These are phyloP conservation scores for Dunckerocampus dactyliophorus DNA, from an alignment of 2,113 vertebrate genomes.

Conservation along the genomic window DNA sequence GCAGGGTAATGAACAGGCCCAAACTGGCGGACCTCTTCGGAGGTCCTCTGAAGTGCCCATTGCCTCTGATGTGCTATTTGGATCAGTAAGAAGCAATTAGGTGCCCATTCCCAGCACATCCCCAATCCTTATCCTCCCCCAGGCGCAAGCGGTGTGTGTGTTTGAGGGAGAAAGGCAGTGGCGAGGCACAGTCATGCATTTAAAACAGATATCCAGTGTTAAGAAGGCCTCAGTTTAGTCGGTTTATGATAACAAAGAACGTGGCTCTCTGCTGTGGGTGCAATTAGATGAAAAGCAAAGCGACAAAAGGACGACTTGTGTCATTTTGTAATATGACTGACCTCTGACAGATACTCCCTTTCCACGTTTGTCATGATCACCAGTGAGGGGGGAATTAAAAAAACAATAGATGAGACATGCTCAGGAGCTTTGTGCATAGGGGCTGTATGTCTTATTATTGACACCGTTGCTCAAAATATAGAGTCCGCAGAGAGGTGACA, in stretches of 20 bases:
- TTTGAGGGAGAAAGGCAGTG: slow-evolving; percentile 17
- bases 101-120: slow-evolving; percentile 67
- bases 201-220: slow-evolving; percentile 8
- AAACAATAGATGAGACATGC: not conserved
- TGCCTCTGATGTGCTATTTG: slow-evolving; percentile 77
- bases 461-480: slow-evolving; percentile 68
- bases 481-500: slow-evolving; percentile 70
- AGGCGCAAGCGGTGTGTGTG: slow-evolving; percentile 27
- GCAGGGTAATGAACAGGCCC: slow-evolving; percentile 72
- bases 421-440: slow-evolving; percentile 41
- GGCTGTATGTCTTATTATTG: slow-evolving; percentile 69
- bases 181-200: slow-evolving; percentile 16
- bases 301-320: not conserved
- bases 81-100: slow-evolving; percentile 78
- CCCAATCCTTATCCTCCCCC: slow-evolving; percentile 44
- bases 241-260: not conserved
- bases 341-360: not conserved
- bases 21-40: slow-evolving; percentile 61
- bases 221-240: not conserved
- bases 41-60: slow-evolving; percentile 70
- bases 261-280: not conserved
- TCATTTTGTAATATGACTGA: not conserved
- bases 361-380: slow-evolving; percentile 13
- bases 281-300: not conserved
- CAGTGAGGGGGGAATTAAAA: not conserved